Base-by-base conservation (phyloP, 1,140 invertebrate species). In the Aphaenogaster rudis region DNA sequence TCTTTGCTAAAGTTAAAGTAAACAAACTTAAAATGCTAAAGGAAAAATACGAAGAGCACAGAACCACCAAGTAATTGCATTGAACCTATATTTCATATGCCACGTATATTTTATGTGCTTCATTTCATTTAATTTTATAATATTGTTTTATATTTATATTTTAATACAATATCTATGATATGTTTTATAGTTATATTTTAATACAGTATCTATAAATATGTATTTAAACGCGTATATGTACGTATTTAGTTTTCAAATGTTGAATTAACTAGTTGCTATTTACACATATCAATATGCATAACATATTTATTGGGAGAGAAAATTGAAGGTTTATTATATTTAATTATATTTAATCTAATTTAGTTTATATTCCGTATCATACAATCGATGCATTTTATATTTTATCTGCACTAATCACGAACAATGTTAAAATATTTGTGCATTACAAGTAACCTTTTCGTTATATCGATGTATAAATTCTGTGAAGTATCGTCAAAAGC, bases 1-100 rank as follows among this genome's bases (percentile, higher is more conserved):
- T 91, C 90, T 91, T 91, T 88, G 86, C 85, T 36, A 54, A 91
- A 91, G 85, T 91, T 91, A 82, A 52, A 45, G 85, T 89, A 91
- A 91, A 91, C 88, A 91, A 89, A 89, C 76, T 91, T 82, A 50
- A 88, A 89, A 86, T 84, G 78, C 64, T 72, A 11, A 61, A 63
- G 39, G 48, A 88, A 86, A 86, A 87, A 88, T 45, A 85, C 45
- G 57, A 63, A 76, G 61, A 59, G 36, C 61, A 42, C 66, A 48
- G 66, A 48, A 28, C 2, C 42, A 17, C 21, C 21, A 17, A 39
- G 45, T 45, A 85, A 89, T 87, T 74, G 13, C 39, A 13, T 33
- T 11, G 7, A 85, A 76, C 52, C 87, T 45, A 28, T 28, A 67
- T 90, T 80, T 57, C 61, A 64, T 71, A 66, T 72, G 13, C 48